A percentile compares a stretch with the other conserved stretches of the same genome.
These are phyloP conservation scores for Steinernema carpocapsae DNA, from an alignment of 2,888 invertebrate species.

Conservation along the genomic window DNA sequence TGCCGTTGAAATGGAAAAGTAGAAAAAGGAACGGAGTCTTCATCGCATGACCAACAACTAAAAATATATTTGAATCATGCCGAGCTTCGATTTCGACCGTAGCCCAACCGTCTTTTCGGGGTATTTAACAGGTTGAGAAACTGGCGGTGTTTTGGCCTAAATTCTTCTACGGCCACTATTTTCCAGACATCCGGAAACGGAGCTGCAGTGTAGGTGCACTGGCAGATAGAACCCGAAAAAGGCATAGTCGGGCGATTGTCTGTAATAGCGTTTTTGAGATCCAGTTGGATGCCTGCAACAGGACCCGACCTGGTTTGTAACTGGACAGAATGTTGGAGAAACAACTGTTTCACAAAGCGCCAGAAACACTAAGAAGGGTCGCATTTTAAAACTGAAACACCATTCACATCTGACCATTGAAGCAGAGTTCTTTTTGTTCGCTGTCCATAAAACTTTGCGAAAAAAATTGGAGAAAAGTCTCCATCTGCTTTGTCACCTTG, in stretches of 20 bases:
- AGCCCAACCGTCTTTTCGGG: not conserved
- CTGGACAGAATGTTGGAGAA: slow-evolving; percentile 3
- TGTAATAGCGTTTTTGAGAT: not conserved
- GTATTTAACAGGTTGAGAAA: not conserved
- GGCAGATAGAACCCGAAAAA: not conserved
- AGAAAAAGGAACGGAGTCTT: not conserved
- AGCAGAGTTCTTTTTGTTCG: not conserved
- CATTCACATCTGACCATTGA: not conserved
- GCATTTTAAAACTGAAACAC: not conserved
- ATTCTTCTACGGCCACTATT: not conserved
- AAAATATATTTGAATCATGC: not conserved
- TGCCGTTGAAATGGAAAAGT: not conserved
- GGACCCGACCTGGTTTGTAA: not conserved
- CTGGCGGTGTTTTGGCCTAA: not conserved
- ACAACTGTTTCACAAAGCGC: not conserved
- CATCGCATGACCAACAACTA: not conserved
- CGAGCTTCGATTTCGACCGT: not conserved
- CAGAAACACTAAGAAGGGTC: too few species aligned
- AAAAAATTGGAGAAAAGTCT: too few species aligned
- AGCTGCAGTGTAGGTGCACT: not conserved
- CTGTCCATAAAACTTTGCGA: too few species aligned
- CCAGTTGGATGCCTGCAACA: too few species aligned
- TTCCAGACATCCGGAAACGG: not conserved
- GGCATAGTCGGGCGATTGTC: not conserved
- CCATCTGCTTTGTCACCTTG: too few species aligned